Conservation (phyloP, 2,888 invertebrate species). For the Drosophila mulleri region DNA sequence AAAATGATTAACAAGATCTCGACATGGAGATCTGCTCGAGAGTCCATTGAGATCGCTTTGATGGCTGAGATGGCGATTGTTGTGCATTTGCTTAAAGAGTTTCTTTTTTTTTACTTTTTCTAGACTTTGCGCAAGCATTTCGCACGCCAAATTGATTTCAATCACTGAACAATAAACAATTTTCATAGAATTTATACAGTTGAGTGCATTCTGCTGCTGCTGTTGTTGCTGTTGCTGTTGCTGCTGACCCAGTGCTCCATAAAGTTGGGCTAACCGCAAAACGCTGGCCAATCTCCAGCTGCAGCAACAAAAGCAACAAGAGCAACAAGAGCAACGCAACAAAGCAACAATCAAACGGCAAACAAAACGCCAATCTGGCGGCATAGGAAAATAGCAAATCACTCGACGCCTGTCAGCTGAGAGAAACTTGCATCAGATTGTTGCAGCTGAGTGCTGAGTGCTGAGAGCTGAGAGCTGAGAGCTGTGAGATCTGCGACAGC, state of each 20-base stretch:
- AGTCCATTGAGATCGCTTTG: conserved; percentile 26
- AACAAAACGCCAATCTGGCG: conserved; percentile 63
- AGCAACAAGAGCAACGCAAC: too few relatives aligned
- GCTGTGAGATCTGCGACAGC: conserved; percentile 34
- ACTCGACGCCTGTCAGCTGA: conserved; percentile 54
- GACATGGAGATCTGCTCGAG: conserved; percentile 24
- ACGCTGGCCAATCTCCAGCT: conserved; percentile 55
- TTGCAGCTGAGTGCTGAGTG: conserved; percentile 1
- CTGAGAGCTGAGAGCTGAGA: conserved; percentile 8
- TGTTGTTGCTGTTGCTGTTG: neutral
- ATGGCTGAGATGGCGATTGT: conserved; percentile 15
- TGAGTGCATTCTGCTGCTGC: conserved; percentile 54
- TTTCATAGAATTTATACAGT: conserved; percentile 71
- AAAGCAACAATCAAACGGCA: conserved; percentile 51
- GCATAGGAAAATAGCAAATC: conserved; percentile 64
- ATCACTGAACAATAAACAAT: conserved; percentile 72
- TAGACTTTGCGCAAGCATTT: conserved; percentile 21
- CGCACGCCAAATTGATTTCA: conserved; percentile 73
- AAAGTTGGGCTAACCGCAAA: conserved; percentile 43
- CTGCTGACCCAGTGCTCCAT: conserved; percentile 72
- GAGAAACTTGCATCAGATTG: conserved; percentile 42
- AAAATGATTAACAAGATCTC: conserved; percentile 45
- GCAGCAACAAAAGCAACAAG: conserved; percentile 23
- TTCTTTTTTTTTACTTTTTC: neutral
- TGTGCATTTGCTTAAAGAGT: neutral